Base-by-base conservation (phyloP, 1,140 invertebrate genomes). In the Nasonia giraulti region DNA sequence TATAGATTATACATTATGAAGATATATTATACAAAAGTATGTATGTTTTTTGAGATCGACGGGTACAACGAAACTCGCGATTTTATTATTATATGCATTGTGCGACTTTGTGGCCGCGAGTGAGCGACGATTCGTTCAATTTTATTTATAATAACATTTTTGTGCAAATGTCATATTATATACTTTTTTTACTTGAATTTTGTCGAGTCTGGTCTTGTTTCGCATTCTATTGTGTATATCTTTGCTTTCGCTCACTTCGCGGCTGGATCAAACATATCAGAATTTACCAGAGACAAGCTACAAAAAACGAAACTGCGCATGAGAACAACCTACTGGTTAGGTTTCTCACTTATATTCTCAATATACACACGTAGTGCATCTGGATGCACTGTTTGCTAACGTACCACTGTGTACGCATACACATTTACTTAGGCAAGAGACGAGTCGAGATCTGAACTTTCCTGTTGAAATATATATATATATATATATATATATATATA, bases 271-370 rank as follows among this genome's bases (percentile, higher is more conserved):
- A 44, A 80, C 37, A 17, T 40, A 50, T 47, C 12, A 20, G n/a
- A 71, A 50, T 12, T 20, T 20, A 20, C 37, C 12, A 62, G 20
- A 71, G 8, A 50, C 17, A 73, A 37, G 10, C 73, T 33, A 14
- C 17, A 62, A 71, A 33, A 8, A 12, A n/a, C 5, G 17, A 73
- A 73, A 71, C 7, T 73, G 27, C 66, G 12, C 2, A 80, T 68
- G 40, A 20, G 31, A 73, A 62, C 17, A 82, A 82, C 47, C 69
- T 82, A 74, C 47, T 11, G 80, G 80, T 23, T 82, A 82, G 80
- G 71, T 55, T 82, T 82, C 40, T n/a, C 23, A 17, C 44, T 55
- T 74, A n/a, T 71, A 31, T 71, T 71, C 11, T 71, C 27, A 31
- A 71, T 31, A 62, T 62, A 62, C 20, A 17, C 10, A 17, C 11